Evolutionary conservation across 2,888 invertebrate genomes (phyloP).

Genomic region (Vandiemenella viatica): DNA sequence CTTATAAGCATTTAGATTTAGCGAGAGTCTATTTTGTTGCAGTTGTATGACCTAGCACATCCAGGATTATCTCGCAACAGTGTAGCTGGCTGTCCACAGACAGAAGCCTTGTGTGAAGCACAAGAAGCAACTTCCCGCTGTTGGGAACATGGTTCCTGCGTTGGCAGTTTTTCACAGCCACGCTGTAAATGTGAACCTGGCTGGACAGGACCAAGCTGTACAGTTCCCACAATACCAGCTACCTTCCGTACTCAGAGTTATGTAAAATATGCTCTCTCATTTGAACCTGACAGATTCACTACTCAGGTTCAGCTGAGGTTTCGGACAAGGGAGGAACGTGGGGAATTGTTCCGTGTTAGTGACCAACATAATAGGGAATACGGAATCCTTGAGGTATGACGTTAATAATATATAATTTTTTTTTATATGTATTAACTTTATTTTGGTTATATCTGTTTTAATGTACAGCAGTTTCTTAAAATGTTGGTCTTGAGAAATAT

Average conservation of each 20-base stretch:
- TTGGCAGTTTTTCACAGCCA: conserved; percentile 76
- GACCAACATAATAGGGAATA: conserved; percentile 90
- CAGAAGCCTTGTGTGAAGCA: conserved; percentile 80
- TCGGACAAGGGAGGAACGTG: conserved; percentile 82
- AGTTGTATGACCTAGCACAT: conserved; percentile 85
- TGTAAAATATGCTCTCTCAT: conserved; percentile 90
- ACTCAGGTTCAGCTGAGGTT: conserved; percentile 88
- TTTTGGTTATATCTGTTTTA: too few relatives aligned
- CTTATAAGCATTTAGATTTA: too few relatives aligned
- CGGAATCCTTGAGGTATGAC: conserved; percentile 60
- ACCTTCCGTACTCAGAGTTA: conserved; percentile 89
- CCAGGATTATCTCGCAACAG: conserved; percentile 79
- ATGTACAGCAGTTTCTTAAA: too few relatives aligned
- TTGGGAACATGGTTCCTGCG: conserved; percentile 89
- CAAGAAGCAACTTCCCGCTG: conserved; percentile 74
- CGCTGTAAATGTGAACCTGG: conserved; percentile 91
- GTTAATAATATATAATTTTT: neutral
- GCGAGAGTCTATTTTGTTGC: too few relatives aligned
- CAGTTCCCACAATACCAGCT: conserved; percentile 71
- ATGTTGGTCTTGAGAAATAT: too few relatives aligned
- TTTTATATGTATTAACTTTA: neutral
- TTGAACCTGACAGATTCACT: conserved; percentile 82
- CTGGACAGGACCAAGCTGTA: conserved; percentile 82
- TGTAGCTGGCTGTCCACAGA: conserved; percentile 80
- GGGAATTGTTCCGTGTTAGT: conserved; percentile 84